These are phyloP conservation scores for Seladonia tumulorum DNA, from an alignment of 2,888 invertebrate species.

Conservation along the genomic window DNA sequence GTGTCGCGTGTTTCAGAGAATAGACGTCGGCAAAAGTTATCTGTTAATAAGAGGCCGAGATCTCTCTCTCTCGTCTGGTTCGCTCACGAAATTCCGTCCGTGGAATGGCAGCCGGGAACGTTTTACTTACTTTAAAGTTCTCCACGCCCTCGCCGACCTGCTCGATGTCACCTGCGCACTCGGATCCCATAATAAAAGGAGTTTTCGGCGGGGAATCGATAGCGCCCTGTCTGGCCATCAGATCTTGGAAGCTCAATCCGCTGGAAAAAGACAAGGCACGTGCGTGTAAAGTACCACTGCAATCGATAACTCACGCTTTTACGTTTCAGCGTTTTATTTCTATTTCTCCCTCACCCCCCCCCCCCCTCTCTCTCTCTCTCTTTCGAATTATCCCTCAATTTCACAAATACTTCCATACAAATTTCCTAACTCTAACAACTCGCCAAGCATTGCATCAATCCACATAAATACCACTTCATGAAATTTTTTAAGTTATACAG, in stretches of 20 bases:
- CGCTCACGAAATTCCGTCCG: neutral
- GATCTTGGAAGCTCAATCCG: slow-evolving; percentile 94
- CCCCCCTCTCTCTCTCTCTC: neutral
- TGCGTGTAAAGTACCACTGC: neutral
- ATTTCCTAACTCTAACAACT: too few relatives aligned
- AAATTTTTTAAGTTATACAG: too few relatives aligned
- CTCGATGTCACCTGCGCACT: slow-evolving; percentile 94
- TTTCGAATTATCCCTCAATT: neutral
- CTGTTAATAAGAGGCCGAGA: neutral
- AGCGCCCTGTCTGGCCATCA: slow-evolving; percentile 94
- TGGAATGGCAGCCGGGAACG: neutral
- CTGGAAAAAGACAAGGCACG: slow-evolving; percentile 85
- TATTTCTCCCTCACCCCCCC: too few relatives aligned
- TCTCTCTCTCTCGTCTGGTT: neutral
- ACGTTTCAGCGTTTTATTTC: neutral
- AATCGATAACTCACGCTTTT: neutral
- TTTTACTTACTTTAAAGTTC: slow-evolving; percentile 88
- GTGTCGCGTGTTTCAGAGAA: neutral
- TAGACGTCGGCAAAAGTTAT: slow-evolving; percentile 1
- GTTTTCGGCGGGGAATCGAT: slow-evolving; percentile 95
- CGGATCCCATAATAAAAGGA: slow-evolving; percentile 94
- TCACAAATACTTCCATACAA: too few relatives aligned
- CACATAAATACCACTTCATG: too few relatives aligned
- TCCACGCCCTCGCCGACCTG: slow-evolving; percentile 92
- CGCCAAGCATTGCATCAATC: too few relatives aligned